Evolutionary conservation across 2,113 vertebrate genomes (phyloP).

Genomic region (Daboia siamensis): DNA sequence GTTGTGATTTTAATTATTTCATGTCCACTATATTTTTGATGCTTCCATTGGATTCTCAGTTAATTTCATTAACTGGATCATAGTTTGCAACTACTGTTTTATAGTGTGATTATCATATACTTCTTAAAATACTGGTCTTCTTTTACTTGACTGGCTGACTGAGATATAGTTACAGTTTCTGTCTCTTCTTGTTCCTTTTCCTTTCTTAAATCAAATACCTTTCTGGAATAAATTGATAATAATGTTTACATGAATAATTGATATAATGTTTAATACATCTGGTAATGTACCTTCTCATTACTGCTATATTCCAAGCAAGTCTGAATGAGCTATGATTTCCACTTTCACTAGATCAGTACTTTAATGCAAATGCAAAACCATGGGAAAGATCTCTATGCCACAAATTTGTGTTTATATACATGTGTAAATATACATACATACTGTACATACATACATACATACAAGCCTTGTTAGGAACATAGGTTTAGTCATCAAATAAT

Average conservation of each 20-base stretch:
- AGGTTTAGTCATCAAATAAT: background rate
- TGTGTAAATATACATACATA: too few relatives aligned
- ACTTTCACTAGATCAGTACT: background rate
- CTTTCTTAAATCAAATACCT: background rate
- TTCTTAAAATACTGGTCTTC: background rate
- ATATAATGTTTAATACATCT: background rate
- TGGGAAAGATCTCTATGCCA: background rate
- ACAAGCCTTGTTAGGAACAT: background rate
- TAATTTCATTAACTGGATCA: slow-evolving; percentile 7
- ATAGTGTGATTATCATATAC: background rate
- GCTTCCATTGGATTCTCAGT: background rate
- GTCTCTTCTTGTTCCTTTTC: background rate
- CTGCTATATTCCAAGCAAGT: background rate
- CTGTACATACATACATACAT: background rate
- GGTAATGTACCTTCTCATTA: background rate
- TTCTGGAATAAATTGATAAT: background rate
- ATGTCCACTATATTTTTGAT: background rate
- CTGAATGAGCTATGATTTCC: background rate
- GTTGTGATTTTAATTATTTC: slow-evolving; percentile 9
- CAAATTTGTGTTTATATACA: too few relatives aligned
- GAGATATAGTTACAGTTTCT: background rate
- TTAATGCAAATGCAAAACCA: background rate
- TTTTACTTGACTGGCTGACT: slow-evolving; percentile 1
- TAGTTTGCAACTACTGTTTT: background rate
- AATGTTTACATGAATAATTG: background rate